A percentile compares a stretch with the other conserved stretches of the same genome.
Evolutionary conservation across 2,888 invertebrate species (phyloP).

Genomic region (Adineta ricciae): DNA sequence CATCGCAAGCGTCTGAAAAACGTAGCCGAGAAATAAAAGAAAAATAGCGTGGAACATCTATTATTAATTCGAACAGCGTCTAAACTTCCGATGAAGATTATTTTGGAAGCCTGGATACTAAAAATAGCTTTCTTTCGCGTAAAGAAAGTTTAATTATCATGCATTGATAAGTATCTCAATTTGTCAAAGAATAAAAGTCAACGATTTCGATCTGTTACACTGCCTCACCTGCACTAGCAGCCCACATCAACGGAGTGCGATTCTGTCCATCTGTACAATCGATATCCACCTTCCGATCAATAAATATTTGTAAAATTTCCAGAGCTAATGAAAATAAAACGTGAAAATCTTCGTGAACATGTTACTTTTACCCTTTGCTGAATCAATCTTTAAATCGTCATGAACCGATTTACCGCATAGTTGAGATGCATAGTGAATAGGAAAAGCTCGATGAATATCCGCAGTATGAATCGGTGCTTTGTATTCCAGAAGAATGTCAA

Average conservation of each 20-base stretch:
- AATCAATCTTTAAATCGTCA: background rate
- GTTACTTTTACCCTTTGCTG: background rate
- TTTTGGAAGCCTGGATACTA: too few relatives aligned
- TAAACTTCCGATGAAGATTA: too few relatives aligned
- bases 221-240: conserved; percentile 73
- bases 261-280: conserved; percentile 81
- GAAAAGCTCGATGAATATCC: conserved; percentile 85
- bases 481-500: conserved; percentile 68
- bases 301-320: conserved; percentile 67
- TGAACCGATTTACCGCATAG: conserved; percentile 60
- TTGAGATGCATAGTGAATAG: conserved; percentile 91
- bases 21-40: conserved; percentile 28
- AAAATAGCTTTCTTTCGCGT: too few relatives aligned
- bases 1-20: conserved; percentile 68
- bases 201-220: background rate
- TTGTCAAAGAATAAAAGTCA: too few relatives aligned
- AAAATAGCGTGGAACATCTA: too few relatives aligned
- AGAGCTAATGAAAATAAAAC: conserved; percentile 54
- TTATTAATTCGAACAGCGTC: too few relatives aligned
- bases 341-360: too few relatives aligned
- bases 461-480: conserved; percentile 77
- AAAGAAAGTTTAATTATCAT: too few relatives aligned
- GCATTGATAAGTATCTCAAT: too few relatives aligned
- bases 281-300: conserved; percentile 64
- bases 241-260: conserved; percentile 87